Evolutionary conservation across 2,797 vertebrate species (phyloP), one percentile per base, ranked within the genome.

Genomic region (Carapus acus): DNA sequence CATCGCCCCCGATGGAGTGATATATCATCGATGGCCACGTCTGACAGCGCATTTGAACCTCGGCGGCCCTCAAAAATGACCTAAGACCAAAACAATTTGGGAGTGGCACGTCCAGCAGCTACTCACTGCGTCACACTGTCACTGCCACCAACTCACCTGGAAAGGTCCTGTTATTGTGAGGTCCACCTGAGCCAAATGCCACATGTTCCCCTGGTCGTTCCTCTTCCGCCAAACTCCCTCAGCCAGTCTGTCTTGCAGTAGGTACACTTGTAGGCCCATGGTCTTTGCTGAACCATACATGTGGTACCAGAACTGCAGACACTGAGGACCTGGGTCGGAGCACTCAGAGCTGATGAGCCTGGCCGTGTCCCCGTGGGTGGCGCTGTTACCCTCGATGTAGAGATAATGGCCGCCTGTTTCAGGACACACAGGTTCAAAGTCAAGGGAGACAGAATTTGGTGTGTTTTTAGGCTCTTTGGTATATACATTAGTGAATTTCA

Each of bases 21-120:
- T 7, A 91, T 23, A 36, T 92, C 91, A 73, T 92, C 91, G 65
- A 92, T 43, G 1, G 90, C 89, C 23, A 90, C 23, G 42, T 91
- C 82, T 4, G 90, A 90, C 22, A 51, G 52, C 36, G 63, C 27
- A 16, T 77, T 82, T 34, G 87, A 84, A 38, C 89, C 88, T 70
- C 73, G 69, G 46, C 76, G 62, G 2, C 87, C 90, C 24, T 89
- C 87, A 65, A 90, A 73, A 38, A 88, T 50, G 9, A 91, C 80
- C 90, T 91, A 60, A 45, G 69, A 58, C 34, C 1, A 20, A 43
- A 9, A 27, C 9, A 5, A 5, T 27, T 27, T 27, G 9, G 24
- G 24, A 27, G 4, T 5, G 24, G n/a, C n/a, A n/a, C n/a, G n/a
- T n/a, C n/a, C n/a, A n/a, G n/a, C n/a, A n/a, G n/a, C n/a, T n/a